phyloP scores from a whole-genome alignment of 2,113 vertebrate genomes.

The Donacobius atricapilla region DNA sequence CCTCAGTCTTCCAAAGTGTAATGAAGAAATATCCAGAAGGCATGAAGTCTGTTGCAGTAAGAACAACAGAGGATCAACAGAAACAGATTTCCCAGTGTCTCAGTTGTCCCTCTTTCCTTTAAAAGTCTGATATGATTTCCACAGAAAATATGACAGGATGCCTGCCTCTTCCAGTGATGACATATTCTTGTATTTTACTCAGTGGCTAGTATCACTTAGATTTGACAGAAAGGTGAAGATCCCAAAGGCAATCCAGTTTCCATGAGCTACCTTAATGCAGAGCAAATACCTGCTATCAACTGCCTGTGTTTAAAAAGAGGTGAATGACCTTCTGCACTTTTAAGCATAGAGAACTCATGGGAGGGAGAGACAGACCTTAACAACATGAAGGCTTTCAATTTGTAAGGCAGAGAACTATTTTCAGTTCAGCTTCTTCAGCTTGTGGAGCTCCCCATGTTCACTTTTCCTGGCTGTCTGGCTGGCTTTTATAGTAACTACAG shows the following conservation, averaged over 20 bases:
- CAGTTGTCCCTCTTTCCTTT: neutral
- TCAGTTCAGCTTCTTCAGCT: neutral
- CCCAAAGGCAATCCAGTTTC: neutral
- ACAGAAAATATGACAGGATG: neutral
- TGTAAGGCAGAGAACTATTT: neutral
- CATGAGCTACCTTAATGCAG: neutral
- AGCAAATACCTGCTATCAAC: neutral
- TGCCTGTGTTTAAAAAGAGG: neutral
- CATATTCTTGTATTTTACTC: neutral
- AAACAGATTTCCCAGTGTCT: neutral
- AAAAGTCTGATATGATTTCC: neutral
- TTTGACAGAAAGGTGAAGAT: neutral
- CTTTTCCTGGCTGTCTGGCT: neutral
- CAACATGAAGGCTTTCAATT: neutral
- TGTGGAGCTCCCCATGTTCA: fast-evolving
- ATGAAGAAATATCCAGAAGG: neutral
- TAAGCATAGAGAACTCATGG: neutral
- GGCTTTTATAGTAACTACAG: neutral
- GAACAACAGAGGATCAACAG: neutral
- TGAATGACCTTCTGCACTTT: neutral
- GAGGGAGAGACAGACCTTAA: neutral
- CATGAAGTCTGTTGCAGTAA: neutral
- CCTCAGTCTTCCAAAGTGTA: neutral
- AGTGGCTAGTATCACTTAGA: neutral
- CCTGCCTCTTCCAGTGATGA: neutral